These are phyloP conservation scores for Sarcoramphus papa DNA, from an alignment of 2,797 vertebrate genomes.

Conservation along the genomic window DNA sequence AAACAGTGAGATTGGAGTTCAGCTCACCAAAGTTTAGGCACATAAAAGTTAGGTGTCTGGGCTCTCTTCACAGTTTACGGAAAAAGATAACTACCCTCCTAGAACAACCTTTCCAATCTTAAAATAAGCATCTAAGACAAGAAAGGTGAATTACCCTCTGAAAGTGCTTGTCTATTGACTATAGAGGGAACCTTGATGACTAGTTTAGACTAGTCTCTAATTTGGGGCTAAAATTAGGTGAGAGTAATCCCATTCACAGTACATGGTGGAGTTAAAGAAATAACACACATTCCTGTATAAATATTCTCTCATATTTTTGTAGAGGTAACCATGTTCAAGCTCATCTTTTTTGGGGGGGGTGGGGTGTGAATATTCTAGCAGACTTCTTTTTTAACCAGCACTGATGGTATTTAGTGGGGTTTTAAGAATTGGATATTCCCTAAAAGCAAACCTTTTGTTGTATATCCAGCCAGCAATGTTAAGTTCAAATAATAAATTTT, in stretches of 20 bases:
- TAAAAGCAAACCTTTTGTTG: background rate
- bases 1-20: background rate
- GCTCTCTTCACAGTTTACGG: background rate
- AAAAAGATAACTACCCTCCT: background rate
- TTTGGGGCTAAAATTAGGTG: slow-evolving; percentile 19
- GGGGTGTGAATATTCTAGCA: background rate
- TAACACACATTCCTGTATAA: background rate
- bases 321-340: background rate
- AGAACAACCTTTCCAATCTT: background rate
- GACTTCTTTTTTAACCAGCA: background rate
- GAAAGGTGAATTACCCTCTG: slow-evolving; percentile 4
- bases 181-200: slow-evolving; percentile 12
- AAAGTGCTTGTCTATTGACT: background rate
- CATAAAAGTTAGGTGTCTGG: background rate
- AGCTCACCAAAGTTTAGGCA: background rate
- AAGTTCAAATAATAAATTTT: background rate
- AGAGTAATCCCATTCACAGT: background rate
- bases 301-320: background rate
- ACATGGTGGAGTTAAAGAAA: background rate
- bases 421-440: background rate
- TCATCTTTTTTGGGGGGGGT: background rate
- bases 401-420: background rate
- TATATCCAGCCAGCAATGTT: background rate
- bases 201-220: slow-evolving; percentile 19
- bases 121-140: slow-evolving; percentile 15